Evolutionary conservation across 2,888 invertebrate species (phyloP).

Genomic region (Pyralis farinalis): DNA sequence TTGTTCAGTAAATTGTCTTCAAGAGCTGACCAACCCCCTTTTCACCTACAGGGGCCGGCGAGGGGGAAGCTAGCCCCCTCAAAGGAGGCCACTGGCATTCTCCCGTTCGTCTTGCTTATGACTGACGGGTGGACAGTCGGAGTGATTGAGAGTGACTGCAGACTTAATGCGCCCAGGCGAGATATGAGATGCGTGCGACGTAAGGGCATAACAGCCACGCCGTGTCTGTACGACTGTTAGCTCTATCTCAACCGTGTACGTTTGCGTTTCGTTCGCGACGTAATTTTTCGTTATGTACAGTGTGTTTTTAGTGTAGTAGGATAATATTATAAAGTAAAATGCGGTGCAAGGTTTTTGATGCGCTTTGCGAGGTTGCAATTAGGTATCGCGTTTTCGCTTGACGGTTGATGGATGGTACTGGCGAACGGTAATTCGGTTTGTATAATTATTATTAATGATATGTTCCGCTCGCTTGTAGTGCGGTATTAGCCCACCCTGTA

Average conservation of each 20-base stretch:
- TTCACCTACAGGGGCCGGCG: conserved; percentile 44
- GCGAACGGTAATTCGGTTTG: conserved; percentile 30
- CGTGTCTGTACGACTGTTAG: conserved; percentile 32
- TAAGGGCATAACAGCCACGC: conserved; percentile 37
- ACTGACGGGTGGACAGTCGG: conserved; percentile 78
- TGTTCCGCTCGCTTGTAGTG: conserved; percentile 6
- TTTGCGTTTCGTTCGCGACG: conserved; percentile 25
- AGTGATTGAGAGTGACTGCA: conserved; percentile 80
- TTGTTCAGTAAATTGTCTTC: conserved; percentile 78
- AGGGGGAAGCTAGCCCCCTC: conserved; percentile 31
- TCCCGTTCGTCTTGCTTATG: conserved; percentile 80
- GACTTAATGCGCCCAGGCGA: conserved; percentile 75
- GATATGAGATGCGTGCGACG: conserved; percentile 33
- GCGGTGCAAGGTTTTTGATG: conserved; percentile 14
- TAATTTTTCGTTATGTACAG: conserved; percentile 8
- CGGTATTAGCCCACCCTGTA: conserved; percentile 1
- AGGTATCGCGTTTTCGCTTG: conserved; percentile 18
- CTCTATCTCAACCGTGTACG: conserved; percentile 37
- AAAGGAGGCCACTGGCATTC: conserved; percentile 64
- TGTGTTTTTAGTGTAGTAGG: conserved; percentile 4
- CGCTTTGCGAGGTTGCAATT: conserved; percentile 10
- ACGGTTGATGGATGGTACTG: conserved; percentile 46
- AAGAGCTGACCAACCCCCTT: conserved; percentile 73
- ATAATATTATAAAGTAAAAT: conserved; percentile 14
- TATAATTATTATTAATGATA: conserved; percentile 33